These are phyloP conservation scores for Gymnobelideus leadbeateri DNA, from an alignment of 2,113 vertebrate species.

Conservation along the genomic window DNA sequence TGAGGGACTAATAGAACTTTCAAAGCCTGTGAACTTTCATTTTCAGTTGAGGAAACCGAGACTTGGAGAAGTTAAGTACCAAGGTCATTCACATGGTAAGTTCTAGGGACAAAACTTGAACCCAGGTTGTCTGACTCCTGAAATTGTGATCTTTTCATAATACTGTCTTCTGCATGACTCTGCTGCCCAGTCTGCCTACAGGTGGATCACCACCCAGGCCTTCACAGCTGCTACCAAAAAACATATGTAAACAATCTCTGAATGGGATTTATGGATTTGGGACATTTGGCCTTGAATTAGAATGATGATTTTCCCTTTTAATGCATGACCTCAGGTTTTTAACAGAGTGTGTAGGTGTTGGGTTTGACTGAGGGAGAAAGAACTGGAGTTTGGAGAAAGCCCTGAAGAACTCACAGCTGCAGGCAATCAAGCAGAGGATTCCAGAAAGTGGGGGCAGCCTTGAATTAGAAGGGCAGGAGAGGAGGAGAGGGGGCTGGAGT, in stretches of 20 bases:
- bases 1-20: neutral
- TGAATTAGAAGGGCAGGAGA: neutral
- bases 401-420: neutral
- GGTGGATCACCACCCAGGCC: neutral
- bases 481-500: neutral
- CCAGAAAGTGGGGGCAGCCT: neutral
- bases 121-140: neutral
- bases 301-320: neutral
- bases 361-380: slow-evolving; percentile 6
- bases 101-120: neutral
- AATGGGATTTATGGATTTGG: slow-evolving; percentile 25
- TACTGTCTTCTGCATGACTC: neutral
- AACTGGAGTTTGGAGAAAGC: neutral
- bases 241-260: neutral
- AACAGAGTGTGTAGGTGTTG: slow-evolving; percentile 16
- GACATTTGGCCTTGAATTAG: slow-evolving; percentile 44
- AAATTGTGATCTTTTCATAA: neutral
- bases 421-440: neutral
- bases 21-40: neutral
- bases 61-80: neutral
- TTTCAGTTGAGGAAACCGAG: neutral
- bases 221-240: neutral
- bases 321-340: neutral
- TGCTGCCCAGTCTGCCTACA: neutral
- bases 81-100: neutral